Conservation (phyloP, 2,888 invertebrate genomes). For the Pheosia tremula region DNA sequence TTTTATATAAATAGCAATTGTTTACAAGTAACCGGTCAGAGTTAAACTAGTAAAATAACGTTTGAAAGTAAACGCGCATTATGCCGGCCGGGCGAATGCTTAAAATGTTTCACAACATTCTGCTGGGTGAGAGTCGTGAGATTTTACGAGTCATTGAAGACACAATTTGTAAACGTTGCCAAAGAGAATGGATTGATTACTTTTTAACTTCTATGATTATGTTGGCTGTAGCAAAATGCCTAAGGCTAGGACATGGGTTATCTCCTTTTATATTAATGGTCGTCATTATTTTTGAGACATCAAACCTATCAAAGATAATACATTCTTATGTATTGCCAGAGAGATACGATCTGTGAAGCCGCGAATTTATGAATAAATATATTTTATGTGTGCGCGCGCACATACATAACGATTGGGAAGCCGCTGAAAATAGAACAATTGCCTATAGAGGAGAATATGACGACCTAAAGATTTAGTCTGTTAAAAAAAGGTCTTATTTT, state of each 20-base stretch:
- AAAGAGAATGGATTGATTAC: slow-evolving; percentile 82
- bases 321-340: slow-evolving; percentile 12
- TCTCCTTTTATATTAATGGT: slow-evolving; percentile 67
- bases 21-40: slow-evolving; percentile 21
- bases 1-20: slow-evolving; percentile 23
- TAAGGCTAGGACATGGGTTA: slow-evolving; percentile 59
- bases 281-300: slow-evolving; percentile 66
- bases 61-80: slow-evolving; percentile 55
- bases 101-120: slow-evolving; percentile 70
- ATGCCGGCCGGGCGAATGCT: slow-evolving; percentile 45
- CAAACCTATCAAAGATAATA: slow-evolving; percentile 48
- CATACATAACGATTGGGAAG: slow-evolving; percentile 7
- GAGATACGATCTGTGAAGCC: slow-evolving; percentile 16
- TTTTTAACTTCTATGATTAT: slow-evolving; percentile 81
- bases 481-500: too few species aligned
- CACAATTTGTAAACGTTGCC: slow-evolving; percentile 75
- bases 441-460: too few species aligned
- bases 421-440: neutral
- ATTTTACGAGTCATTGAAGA: slow-evolving; percentile 79
- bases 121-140: slow-evolving; percentile 65
- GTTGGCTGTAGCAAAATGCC: slow-evolving; percentile 65
- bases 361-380: slow-evolving; percentile 21
- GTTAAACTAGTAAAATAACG: slow-evolving; percentile 34
- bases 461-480: too few species aligned
- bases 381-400: slow-evolving; percentile 10